phyloP scores from a whole-genome alignment of 2,888 invertebrate species.

The Carpatolechia fugitivella region DNA sequence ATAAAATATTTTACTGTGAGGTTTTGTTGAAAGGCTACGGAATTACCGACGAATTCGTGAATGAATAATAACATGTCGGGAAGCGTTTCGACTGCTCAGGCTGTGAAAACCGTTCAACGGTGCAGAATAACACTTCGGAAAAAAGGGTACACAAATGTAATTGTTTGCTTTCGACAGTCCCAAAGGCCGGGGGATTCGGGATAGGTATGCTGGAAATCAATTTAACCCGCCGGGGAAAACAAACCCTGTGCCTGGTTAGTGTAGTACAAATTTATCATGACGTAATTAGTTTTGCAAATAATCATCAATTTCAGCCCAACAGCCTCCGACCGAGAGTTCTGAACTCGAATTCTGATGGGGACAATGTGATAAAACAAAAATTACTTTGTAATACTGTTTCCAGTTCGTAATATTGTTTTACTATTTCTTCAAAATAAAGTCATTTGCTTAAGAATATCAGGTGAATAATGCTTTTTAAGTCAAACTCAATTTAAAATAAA shows the following conservation, averaged over 20 bases:
- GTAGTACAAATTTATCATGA: not conserved
- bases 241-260: not conserved
- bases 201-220: conserved; percentile 13
- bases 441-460: no score
- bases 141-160: conserved; percentile 14
- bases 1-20: not conserved
- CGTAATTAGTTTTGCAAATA: no score
- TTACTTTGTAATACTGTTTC: no score
- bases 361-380: no score
- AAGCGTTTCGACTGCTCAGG: not conserved
- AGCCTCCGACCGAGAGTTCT: no score
- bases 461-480: no score
- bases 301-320: no score
- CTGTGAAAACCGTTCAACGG: conserved; percentile 5
- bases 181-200: not conserved
- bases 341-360: no score
- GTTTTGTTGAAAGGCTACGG: not conserved
- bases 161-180: conserved; percentile 15
- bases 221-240: conserved; percentile 12
- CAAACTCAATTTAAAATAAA: no score
- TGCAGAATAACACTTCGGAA: conserved; percentile 10
- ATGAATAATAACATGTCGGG: not conserved
- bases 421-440: no score
- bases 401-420: no score
- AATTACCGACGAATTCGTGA: not conserved